A percentile compares a stretch with the other conserved stretches of the same genome.
Evolutionary conservation across 2,888 invertebrate species (phyloP).

Genomic region (Rhagonycha fulva): DNA sequence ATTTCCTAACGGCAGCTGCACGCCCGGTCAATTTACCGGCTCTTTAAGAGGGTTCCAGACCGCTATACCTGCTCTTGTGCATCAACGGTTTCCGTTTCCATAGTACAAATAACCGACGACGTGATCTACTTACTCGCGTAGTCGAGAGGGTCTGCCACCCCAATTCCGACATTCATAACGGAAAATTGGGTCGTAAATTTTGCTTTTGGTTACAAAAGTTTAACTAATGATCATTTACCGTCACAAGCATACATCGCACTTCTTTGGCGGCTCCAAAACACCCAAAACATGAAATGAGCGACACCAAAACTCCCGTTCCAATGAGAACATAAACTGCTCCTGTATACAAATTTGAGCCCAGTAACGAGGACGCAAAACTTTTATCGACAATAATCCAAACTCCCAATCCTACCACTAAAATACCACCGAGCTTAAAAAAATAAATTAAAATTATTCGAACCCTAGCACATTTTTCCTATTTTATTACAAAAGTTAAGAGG

Average conservation of each 20-base stretch:
- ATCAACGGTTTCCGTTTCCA: too few species aligned
- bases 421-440: slow-evolving; percentile 72
- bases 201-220: background rate
- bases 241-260: slow-evolving; percentile 90
- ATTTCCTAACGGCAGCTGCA: too few species aligned
- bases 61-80: too few species aligned
- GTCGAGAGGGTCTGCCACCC: too few species aligned
- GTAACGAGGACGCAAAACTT: slow-evolving; percentile 80
- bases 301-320: slow-evolving; percentile 78
- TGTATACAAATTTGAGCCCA: slow-evolving; percentile 85
- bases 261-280: slow-evolving; percentile 94
- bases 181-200: background rate
- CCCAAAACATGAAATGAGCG: slow-evolving; percentile 86
- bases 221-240: slow-evolving; percentile 61
- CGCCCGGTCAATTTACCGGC: too few species aligned
- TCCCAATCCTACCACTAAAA: slow-evolving; percentile 76
- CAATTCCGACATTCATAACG: background rate
- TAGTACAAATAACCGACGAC: too few species aligned
- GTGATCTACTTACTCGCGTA: too few species aligned
- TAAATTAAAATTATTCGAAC: background rate
- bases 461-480: background rate
- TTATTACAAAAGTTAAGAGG: slow-evolving; percentile 80
- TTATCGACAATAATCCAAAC: slow-evolving; percentile 86
- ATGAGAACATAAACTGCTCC: slow-evolving; percentile 85
- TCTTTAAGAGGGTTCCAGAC: too few species aligned